Evolutionary conservation across 1,140 invertebrate species (phyloP).

Genomic region (Drosophila trapezifrons): DNA sequence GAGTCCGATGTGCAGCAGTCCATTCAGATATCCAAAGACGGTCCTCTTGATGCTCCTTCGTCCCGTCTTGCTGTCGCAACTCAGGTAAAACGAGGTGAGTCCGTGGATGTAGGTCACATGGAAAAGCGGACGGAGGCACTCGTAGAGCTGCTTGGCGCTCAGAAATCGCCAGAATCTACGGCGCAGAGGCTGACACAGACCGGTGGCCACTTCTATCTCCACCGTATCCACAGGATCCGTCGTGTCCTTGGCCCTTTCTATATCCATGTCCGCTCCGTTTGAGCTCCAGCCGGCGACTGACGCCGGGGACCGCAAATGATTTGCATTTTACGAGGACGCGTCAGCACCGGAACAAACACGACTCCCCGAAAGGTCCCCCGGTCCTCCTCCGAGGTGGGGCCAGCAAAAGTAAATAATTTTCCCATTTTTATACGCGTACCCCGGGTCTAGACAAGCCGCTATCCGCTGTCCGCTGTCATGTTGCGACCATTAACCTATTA

Average conservation of each 20-base stretch:
- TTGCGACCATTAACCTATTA: slow-evolving; percentile 53
- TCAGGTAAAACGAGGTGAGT: slow-evolving; percentile 72
- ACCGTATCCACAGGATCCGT: slow-evolving; percentile 28
- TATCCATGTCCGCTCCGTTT: slow-evolving; percentile 50
- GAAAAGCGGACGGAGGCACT: slow-evolving; percentile 71
- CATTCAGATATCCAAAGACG: slow-evolving; percentile 70
- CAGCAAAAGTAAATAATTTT: slow-evolving; percentile 67
- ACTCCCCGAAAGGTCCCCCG: not conserved
- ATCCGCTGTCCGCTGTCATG: slow-evolving; percentile 9
- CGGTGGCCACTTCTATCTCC: slow-evolving; percentile 34
- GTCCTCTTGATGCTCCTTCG: slow-evolving; percentile 58
- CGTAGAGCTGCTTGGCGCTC: slow-evolving; percentile 72
- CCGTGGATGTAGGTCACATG: slow-evolving; percentile 66
- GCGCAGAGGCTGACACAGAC: slow-evolving; percentile 32
- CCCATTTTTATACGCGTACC: slow-evolving; percentile 56
- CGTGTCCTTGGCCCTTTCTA: slow-evolving; percentile 35
- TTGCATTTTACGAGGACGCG: slow-evolving; percentile 59
- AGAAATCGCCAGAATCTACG: slow-evolving; percentile 55
- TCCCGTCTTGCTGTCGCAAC: slow-evolving; percentile 26
- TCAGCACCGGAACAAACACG: slow-evolving; percentile 1
- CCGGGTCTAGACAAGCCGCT: slow-evolving; percentile 34
- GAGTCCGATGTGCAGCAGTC: slow-evolving; percentile 50
- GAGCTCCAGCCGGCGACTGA: slow-evolving; percentile 64
- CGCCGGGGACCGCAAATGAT: slow-evolving; percentile 48
- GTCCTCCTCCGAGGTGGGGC: slow-evolving; percentile 43